Evolutionary conservation across 1,140 invertebrate species (phyloP), one percentile per base, ranked within the genome.

Genomic region (Dendroctonus valens): DNA sequence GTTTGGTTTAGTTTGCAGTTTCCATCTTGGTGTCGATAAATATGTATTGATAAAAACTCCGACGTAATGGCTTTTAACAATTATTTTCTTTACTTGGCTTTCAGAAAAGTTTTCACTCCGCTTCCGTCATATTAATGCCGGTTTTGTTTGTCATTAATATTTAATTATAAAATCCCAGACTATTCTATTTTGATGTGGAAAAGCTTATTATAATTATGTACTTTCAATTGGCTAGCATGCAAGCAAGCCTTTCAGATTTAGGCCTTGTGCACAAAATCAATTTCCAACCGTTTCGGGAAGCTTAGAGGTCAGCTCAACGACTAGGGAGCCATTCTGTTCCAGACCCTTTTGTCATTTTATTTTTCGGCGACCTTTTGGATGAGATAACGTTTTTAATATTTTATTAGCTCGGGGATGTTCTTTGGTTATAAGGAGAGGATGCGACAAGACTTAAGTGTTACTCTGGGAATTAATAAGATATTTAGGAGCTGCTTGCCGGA

Each of bases 401-500:
- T 65, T 65, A 65, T 65, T 58, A 65, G 62, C 41, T 51, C 8
- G 53, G 54, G 41, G 60, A 54, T 46, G 50, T 53, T 63, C 40
- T 12, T 6, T 44, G 48, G 11, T 41, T 41, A 57, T 65, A 57
- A 50, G 46, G 62, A 65, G 40, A 41, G 38, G 44, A 65, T 65
- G 54, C 41, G 62, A 57, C 62, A 65, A 65, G 62, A 58, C 62
- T 65, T 65, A 65, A 65, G 62, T 65, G 62, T 65, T 65, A 65
- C 62, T 48, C 8, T 57, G 62, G 54, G 62, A 65, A 57, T 65
- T 65, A 65, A 65, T 65, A 65, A 57, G 62, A 65, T 65, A 65
- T 65, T 65, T 65, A 65, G 53, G 53, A 38, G 8, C 46, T 49
- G 11, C 54, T 57, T 39, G 44, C 11, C 15, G 41, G 54, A 65